phyloP scores from a whole-genome alignment of 2,797 vertebrate genomes.

The Parauchenoglanis punctatus region DNA sequence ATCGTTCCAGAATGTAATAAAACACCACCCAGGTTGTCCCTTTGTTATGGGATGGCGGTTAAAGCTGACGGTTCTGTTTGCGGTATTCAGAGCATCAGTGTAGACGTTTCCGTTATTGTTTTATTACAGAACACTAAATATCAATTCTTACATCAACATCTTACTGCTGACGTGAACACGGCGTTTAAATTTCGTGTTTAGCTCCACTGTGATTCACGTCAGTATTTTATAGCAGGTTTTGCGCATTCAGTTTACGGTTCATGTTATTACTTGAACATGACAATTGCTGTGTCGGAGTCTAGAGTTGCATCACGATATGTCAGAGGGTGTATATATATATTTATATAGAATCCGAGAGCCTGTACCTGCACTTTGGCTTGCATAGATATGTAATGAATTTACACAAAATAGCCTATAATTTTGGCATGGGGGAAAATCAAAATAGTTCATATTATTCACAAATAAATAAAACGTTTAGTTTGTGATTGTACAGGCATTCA shows the following conservation, averaged over 20 bases:
- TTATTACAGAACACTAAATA: background rate
- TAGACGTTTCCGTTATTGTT: too few relatives aligned
- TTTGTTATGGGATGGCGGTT: background rate
- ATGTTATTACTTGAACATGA: background rate
- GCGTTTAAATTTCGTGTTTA: background rate
- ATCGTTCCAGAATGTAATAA: background rate
- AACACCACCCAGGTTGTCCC: background rate
- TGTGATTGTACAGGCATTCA: background rate
- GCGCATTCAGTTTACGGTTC: background rate
- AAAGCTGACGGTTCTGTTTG: constrained; percentile 1
- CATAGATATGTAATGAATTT: background rate
- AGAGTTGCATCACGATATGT: constrained; percentile 10
- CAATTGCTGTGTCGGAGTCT: background rate
- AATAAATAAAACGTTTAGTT: background rate
- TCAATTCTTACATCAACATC: background rate
- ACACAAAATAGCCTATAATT: background rate
- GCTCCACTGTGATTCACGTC: background rate
- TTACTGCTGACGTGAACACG: background rate
- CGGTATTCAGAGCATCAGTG: background rate
- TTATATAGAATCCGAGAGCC: background rate
- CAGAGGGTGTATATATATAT: background rate
- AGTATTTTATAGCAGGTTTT: background rate
- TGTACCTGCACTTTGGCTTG: background rate
- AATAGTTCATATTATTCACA: background rate
- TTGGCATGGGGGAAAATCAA: background rate